A percentile compares a stretch with the other conserved stretches of the same genome.
Conservation (phyloP, 1,140 invertebrate genomes). For the Melitaea cinxia region DNA sequence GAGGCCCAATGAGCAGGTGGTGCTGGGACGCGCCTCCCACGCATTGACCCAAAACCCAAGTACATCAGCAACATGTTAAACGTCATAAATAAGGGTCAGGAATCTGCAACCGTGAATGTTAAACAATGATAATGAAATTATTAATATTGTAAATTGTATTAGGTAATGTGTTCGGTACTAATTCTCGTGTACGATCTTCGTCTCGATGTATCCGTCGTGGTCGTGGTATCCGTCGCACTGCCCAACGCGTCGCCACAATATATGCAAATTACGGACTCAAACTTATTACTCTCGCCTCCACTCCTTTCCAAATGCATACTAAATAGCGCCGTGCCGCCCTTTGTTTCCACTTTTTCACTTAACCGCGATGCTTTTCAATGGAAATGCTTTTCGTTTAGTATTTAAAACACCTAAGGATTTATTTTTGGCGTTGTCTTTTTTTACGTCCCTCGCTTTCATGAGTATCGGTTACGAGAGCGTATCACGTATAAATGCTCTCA, state of each 20-base stretch:
- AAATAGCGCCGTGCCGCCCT: constrained; percentile 67
- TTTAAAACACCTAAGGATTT: constrained; percentile 21
- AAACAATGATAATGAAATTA: too few relatives aligned
- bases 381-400: constrained; percentile 36
- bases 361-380: constrained; percentile 52
- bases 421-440: constrained; percentile 14
- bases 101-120: too few relatives aligned
- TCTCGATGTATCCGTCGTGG: too few relatives aligned
- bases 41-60: constrained; percentile 19
- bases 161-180: neutral
- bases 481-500: neutral
- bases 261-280: constrained; percentile 75
- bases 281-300: constrained; percentile 79
- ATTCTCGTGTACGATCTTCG: constrained; percentile 6
- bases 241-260: constrained; percentile 62
- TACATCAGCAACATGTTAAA: constrained; percentile 6
- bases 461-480: constrained; percentile 1
- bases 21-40: constrained; percentile 41
- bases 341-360: constrained; percentile 72
- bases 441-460: neutral
- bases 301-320: constrained; percentile 79
- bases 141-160: neutral
- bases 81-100: neutral
- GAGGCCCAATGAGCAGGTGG: constrained; percentile 42
- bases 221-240: constrained; percentile 44